phyloP scores from a whole-genome alignment of 2,797 vertebrate genomes.

The Podarcis siculus region DNA sequence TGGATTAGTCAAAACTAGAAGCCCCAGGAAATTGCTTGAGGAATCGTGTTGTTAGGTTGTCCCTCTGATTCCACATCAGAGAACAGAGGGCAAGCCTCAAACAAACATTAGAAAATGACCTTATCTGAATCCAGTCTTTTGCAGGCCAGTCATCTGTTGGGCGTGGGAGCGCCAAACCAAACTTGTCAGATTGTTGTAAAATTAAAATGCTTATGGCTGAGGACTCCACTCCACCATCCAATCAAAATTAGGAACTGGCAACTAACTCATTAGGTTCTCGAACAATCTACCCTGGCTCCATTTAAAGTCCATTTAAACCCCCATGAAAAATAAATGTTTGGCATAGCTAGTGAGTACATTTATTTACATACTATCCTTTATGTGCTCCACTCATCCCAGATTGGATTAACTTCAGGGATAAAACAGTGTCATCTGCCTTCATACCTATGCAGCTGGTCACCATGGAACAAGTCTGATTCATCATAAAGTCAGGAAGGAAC shows the following conservation, averaged over 20 bases:
- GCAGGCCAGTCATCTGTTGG: slow-evolving; percentile 5
- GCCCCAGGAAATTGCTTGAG: slow-evolving; percentile 37
- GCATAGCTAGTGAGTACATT: neutral
- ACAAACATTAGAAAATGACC: slow-evolving; percentile 4
- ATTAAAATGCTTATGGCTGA: neutral
- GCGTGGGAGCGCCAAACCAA: slow-evolving; percentile 17
- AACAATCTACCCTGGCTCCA: neutral
- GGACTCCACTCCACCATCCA: neutral
- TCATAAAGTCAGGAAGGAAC: neutral
- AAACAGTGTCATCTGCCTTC: neutral
- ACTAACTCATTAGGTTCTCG: neutral
- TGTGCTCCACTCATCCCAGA: neutral
- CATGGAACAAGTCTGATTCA: neutral
- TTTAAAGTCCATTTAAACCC: neutral
- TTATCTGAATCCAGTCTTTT: slow-evolving; percentile 42
- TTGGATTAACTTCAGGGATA: neutral
- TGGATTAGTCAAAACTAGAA: slow-evolving; percentile 40
- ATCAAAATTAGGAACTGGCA: neutral
- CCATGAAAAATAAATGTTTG: neutral
- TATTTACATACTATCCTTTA: neutral
- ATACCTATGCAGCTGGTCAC: neutral
- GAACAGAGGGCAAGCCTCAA: slow-evolving; percentile 6
- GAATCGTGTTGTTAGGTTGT: slow-evolving; percentile 23
- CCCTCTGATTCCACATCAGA: neutral
- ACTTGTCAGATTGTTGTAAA: neutral